Evolutionary conservation across 2,797 vertebrate species (phyloP).

Genomic region (Eulemur mongoz): DNA sequence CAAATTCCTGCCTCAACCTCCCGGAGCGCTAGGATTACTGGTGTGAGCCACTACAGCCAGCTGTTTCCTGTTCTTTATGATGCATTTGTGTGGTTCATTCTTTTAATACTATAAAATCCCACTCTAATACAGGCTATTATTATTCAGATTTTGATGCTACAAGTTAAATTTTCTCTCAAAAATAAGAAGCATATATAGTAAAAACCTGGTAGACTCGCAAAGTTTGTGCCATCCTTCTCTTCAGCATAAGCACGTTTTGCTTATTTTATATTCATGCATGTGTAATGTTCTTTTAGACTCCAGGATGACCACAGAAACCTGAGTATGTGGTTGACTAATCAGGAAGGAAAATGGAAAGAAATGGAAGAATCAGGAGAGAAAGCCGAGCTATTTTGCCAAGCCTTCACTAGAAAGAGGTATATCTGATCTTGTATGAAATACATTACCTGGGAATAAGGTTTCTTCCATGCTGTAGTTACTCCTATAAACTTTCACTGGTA

Average conservation of each 20-base stretch:
- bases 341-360: conserved; percentile 86
- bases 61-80: not conserved
- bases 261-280: not conserved
- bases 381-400: conserved; percentile 83
- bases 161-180: conserved; percentile 41
- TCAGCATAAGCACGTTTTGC: not conserved
- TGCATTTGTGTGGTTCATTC: not conserved
- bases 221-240: not conserved
- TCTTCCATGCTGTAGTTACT: not conserved
- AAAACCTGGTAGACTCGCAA: not conserved
- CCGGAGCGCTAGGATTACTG: not conserved
- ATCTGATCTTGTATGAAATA: not conserved
- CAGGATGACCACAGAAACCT: conserved; percentile 87
- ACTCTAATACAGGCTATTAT: not conserved
- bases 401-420: conserved; percentile 90
- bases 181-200: not conserved
- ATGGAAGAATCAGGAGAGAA: conserved; percentile 76
- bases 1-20: not conserved
- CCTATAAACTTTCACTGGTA: conserved; percentile 31
- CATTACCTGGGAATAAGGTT: not conserved
- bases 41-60: not conserved
- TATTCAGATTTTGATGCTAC: conserved; percentile 24
- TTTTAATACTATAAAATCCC: not conserved
- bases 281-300: conserved; percentile 84
- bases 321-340: conserved; percentile 89